phyloP scores from a whole-genome alignment of 2,797 vertebrate species.

The Pyrrhura leucotis region DNA sequence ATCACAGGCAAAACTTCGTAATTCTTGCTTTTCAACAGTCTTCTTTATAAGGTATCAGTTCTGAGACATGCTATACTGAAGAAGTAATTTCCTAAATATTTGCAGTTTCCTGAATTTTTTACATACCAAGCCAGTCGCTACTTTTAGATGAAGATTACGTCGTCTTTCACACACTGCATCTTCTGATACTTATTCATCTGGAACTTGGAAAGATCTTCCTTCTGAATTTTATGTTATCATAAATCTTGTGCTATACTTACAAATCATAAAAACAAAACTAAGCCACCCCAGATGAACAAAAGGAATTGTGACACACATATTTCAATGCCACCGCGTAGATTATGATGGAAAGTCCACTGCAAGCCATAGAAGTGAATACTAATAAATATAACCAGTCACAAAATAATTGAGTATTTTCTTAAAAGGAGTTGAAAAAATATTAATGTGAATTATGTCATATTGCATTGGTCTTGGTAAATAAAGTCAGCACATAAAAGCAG shows the following conservation, averaged over 20 bases:
- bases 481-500: background rate
- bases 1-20: constrained; percentile 4
- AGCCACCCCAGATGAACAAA: background rate
- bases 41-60: constrained; percentile 64
- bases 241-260: constrained; percentile 43
- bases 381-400: background rate
- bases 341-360: constrained; percentile 14
- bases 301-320: background rate
- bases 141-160: background rate
- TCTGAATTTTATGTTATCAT: constrained; percentile 47
- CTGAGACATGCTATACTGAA: constrained; percentile 26
- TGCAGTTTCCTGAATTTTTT: constrained; percentile 12
- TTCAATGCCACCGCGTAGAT: background rate
- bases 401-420: background rate
- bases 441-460: background rate
- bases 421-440: background rate
- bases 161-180: constrained; percentile 24
- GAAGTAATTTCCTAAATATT: background rate
- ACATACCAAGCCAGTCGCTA: background rate
- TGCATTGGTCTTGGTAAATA: background rate
- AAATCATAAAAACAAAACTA: constrained; percentile 66
- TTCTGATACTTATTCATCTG: constrained; percentile 41
- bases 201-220: constrained; percentile 45
- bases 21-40: constrained; percentile 30
- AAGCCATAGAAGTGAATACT: background rate